Evolutionary conservation across 2,113 vertebrate genomes (phyloP).

Genomic region (Chrysemys picta): DNA sequence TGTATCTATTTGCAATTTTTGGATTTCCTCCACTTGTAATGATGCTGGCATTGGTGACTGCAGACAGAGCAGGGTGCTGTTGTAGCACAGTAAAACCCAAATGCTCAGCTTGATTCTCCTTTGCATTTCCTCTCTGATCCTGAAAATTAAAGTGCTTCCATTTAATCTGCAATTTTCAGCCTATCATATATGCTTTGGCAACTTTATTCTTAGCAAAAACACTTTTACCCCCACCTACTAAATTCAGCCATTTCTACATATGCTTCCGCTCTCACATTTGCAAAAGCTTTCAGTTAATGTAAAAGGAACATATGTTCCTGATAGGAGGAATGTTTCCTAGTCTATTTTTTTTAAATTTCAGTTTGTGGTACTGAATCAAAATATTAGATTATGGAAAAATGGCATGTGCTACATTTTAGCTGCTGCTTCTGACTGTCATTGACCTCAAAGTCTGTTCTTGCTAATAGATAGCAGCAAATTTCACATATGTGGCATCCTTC

Average conservation of each 20-base stretch:
- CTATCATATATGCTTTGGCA: conserved; percentile 3
- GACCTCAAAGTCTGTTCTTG: not conserved
- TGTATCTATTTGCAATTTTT: not conserved
- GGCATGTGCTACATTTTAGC: not conserved
- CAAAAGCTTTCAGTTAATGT: conserved; percentile 5
- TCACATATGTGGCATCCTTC: not conserved
- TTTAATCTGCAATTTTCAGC: conserved; percentile 3
- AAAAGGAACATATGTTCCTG: conserved; percentile 43
- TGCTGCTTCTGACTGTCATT: not conserved
- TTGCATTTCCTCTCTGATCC: not conserved
- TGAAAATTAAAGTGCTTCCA: not conserved
- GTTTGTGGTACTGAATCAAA: not conserved
- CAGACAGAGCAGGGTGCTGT: not conserved
- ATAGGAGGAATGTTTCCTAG: not conserved
- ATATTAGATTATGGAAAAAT: not conserved
- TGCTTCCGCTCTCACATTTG: conserved; percentile 40
- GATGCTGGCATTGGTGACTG: not conserved
- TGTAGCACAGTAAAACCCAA: not conserved
- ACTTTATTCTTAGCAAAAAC: conserved; percentile 50
- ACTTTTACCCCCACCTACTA: conserved; percentile 10
- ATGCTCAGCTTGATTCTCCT: not conserved
- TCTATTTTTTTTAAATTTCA: conserved; percentile 1
- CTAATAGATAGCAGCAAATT: accelerated
- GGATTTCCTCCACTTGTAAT: not conserved
- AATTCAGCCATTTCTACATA: conserved; percentile 49